A percentile compares a stretch with the other conserved stretches of the same genome.
These are phyloP conservation scores for Solenopsis invicta DNA, from an alignment of 1,140 invertebrate species.

Conservation along the genomic window DNA sequence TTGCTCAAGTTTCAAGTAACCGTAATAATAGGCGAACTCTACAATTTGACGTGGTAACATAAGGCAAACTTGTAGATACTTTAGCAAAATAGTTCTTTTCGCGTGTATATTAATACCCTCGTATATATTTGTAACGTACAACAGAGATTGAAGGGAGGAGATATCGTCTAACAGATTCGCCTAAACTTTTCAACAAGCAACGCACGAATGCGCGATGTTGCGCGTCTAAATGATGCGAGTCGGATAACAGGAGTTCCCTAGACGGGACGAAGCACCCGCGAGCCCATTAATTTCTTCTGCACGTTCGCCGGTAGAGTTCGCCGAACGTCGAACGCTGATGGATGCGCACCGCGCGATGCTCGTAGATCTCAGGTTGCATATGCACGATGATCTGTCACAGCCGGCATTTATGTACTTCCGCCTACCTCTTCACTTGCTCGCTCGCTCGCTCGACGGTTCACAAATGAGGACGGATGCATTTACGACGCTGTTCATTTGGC, in stretches of 20 bases:
- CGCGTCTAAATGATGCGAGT: conserved; percentile 1
- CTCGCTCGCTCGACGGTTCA: not conserved
- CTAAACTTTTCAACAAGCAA: conserved; percentile 6
- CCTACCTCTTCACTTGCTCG: not conserved
- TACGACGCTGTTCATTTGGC: conserved; percentile 1
- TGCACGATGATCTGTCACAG: conserved; percentile 43
- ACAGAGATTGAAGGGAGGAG: not conserved
- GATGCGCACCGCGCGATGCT: conserved; percentile 17
- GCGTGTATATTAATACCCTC: not conserved
- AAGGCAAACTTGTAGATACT: too few species aligned
- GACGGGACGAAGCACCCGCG: not conserved
- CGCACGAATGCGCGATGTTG: not conserved
- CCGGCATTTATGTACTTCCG: conserved; percentile 37
- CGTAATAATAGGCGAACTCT: too few species aligned
- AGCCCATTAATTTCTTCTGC: conserved; percentile 41
- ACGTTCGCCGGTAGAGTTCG: not conserved
- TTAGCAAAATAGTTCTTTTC: too few species aligned
- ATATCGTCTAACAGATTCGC: not conserved
- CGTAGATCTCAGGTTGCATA: conserved; percentile 26
- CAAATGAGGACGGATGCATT: conserved; percentile 22
- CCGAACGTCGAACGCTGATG: conserved; percentile 26
- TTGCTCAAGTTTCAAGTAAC: too few species aligned
- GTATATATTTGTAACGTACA: not conserved
- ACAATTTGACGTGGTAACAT: too few species aligned
- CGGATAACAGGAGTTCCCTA: not conserved